Evolutionary conservation across 2,797 vertebrate genomes (phyloP).

Genomic region (Sciurus vulgaris): DNA sequence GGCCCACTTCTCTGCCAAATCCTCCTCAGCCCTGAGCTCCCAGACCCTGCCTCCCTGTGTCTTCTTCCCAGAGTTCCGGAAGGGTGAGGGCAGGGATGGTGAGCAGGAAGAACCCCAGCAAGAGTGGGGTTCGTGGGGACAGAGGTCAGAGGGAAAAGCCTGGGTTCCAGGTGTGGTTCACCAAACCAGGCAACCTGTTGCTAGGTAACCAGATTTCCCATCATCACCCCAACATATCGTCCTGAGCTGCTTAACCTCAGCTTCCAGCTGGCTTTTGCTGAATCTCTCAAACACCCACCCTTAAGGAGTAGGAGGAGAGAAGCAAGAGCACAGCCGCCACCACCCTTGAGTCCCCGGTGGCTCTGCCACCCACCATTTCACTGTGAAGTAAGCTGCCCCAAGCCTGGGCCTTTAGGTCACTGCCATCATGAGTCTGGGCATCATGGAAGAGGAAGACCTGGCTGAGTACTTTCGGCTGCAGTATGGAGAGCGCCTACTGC

Average conservation of each 20-base stretch:
- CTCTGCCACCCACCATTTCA: neutral
- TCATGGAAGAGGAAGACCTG: slow-evolving; percentile 74
- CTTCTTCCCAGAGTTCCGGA: neutral
- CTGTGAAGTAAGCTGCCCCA: neutral
- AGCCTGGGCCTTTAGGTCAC: neutral
- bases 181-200: slow-evolving; percentile 28
- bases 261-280: neutral
- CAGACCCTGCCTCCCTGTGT: neutral
- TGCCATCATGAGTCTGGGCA: slow-evolving; percentile 75
- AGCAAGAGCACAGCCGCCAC: neutral
- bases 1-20: neutral
- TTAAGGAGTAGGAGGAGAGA: neutral
- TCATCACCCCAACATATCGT: neutral
- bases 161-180: neutral
- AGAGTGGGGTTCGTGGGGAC: neutral
- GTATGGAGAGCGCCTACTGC: slow-evolving; percentile 77
- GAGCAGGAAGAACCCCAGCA: neutral
- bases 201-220: slow-evolving; percentile 68
- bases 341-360: neutral
- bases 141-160: slow-evolving; percentile 62
- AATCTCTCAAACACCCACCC: neutral
- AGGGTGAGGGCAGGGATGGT: neutral
- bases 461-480: slow-evolving; percentile 70
- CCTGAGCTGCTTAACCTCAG: neutral
- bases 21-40: neutral